Evolutionary conservation across 2,113 vertebrate genomes (phyloP).

Genomic region (Setophaga coronata): DNA sequence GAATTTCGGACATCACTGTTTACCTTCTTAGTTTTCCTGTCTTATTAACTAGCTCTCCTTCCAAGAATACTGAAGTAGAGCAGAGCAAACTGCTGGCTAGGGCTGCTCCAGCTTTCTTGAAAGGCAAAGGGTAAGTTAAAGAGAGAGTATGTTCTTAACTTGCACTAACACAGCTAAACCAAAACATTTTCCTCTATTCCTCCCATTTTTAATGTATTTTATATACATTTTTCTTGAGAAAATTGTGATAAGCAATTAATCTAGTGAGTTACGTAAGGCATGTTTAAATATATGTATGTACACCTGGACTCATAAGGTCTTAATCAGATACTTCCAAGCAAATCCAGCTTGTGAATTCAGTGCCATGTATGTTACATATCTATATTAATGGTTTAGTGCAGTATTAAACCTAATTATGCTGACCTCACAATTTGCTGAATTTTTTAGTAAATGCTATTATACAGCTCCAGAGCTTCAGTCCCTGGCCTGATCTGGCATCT

Average conservation of each 20-base stretch:
- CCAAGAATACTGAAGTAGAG: conserved; percentile 85
- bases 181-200: neutral
- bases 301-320: neutral
- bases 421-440: neutral
- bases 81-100: conserved; percentile 87
- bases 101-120: conserved; percentile 91
- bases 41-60: conserved; percentile 86
- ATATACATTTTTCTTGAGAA: neutral
- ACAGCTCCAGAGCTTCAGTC: neutral
- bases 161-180: conserved; percentile 72
- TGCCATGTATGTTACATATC: neutral
- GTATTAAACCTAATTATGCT: neutral
- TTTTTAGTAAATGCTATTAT: neutral
- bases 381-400: neutral
- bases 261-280: neutral
- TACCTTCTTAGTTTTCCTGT: conserved; percentile 80
- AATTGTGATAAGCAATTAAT: conserved; percentile 62
- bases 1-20: conserved; percentile 51
- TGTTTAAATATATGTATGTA: neutral
- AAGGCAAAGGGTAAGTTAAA: conserved; percentile 94
- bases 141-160: conserved; percentile 51
- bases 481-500: neutral
- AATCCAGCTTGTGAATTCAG: conserved; percentile 12
- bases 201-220: neutral
- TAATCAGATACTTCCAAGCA: neutral